These are phyloP conservation scores for Chrysocyon brachyurus DNA, from an alignment of 2,797 vertebrate genomes.

Conservation along the genomic window DNA sequence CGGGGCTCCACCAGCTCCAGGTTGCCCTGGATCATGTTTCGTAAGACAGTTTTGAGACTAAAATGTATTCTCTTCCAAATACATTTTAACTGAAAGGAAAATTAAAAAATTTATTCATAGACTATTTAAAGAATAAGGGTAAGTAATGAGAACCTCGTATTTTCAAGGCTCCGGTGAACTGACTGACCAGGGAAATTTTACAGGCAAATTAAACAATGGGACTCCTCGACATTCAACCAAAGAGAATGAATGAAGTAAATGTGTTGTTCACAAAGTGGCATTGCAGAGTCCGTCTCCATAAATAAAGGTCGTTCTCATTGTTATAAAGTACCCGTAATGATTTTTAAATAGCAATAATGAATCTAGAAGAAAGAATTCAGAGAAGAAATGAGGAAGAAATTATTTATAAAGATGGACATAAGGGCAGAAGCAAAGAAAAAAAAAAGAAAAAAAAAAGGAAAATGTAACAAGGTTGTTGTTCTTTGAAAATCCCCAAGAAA, in stretches of 20 bases:
- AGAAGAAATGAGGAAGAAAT: not conserved
- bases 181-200: not conserved
- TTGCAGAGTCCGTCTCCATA: not conserved
- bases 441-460: not conserved
- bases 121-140: not conserved
- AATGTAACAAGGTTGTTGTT: not conserved
- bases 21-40: not conserved
- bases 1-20: not conserved
- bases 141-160: not conserved
- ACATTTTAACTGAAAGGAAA: not conserved
- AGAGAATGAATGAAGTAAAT: not conserved
- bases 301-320: not conserved
- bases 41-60: not conserved
- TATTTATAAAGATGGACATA: not conserved
- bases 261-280: not conserved
- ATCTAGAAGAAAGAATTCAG: not conserved
- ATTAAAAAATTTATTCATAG: not conserved
- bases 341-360: not conserved
- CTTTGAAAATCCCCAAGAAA: not conserved
- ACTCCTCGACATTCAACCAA: not conserved
- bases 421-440: too few relatives aligned
- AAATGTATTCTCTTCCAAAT: not conserved
- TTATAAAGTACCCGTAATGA: not conserved
- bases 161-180: not conserved
- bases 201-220: not conserved